These are phyloP conservation scores for Solea senegalensis DNA, from an alignment of 2,113 vertebrate species.

Conservation along the genomic window DNA sequence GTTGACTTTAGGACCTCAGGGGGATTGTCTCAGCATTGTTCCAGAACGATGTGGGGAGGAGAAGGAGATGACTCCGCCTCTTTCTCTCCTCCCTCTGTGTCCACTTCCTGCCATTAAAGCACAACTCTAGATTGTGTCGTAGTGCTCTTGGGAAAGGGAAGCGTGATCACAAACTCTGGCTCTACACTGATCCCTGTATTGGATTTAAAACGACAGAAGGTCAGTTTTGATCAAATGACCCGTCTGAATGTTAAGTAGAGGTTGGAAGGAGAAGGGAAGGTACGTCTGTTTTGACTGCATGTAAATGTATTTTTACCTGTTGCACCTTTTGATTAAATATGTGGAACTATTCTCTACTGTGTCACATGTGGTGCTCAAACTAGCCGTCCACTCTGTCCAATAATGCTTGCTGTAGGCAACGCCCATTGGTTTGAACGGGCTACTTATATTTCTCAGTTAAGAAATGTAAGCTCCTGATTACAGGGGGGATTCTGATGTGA, in stretches of 20 bases:
- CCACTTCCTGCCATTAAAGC: slow-evolving; percentile 64
- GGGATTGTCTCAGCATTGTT: slow-evolving; percentile 77
- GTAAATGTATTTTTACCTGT: slow-evolving; percentile 23
- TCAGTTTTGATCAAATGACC: slow-evolving; percentile 51
- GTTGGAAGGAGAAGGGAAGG: slow-evolving; percentile 37
- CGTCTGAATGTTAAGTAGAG: slow-evolving; percentile 32
- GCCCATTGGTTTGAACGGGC: slow-evolving; percentile 34
- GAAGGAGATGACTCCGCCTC: slow-evolving; percentile 48
- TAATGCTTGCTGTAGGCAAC: slow-evolving; percentile 26
- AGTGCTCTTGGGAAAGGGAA: slow-evolving; percentile 38
- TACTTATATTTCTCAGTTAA: slow-evolving; percentile 38
- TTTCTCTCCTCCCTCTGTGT: slow-evolving; percentile 62
- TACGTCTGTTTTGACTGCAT: slow-evolving; percentile 47
- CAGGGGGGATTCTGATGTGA: slow-evolving; percentile 45
- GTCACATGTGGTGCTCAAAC: slow-evolving; percentile 31
- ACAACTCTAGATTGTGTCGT: slow-evolving; percentile 38
- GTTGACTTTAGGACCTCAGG: slow-evolving; percentile 60
- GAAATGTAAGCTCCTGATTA: slow-evolving; percentile 48
- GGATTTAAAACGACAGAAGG: slow-evolving; percentile 52
- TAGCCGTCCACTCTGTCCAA: neutral
- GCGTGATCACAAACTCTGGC: slow-evolving; percentile 30
- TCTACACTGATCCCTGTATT: slow-evolving; percentile 36
- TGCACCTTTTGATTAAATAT: slow-evolving; percentile 18
- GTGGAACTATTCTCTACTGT: neutral
- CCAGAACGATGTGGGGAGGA: slow-evolving; percentile 46